Evolutionary conservation across 2,113 vertebrate species (phyloP), one percentile per base, ranked within the genome.

Genomic region (Puffinus mauretanicus): DNA sequence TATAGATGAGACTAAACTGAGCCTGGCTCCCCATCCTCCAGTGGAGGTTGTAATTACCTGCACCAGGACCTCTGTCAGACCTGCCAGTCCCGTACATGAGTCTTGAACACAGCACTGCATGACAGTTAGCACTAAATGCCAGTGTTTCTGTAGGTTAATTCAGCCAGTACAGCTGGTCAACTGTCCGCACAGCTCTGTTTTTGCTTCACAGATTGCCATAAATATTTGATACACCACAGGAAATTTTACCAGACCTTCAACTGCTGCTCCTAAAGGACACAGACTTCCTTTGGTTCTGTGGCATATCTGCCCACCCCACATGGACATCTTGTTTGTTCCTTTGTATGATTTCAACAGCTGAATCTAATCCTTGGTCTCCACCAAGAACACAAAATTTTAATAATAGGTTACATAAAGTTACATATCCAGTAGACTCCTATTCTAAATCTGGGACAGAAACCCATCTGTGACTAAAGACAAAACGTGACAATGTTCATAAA

Each of bases 241-340:
- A 58, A 79, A 58, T 69, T 47, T n/a, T 29, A 47, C 9, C 20
- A 67, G 27, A 55, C 4, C 12, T 67, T 83, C 32, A 62, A 44
- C 5, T 32, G 29, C 15, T 62, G 13, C 13, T 58, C 16, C 25
- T 64, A 36, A 58, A 84, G 13, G 24, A 46, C 3, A 18, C 3
- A 75, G 16, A 13, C 3, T 79, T 90, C 32, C 17, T 55, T 73
- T 52, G 7, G 6, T 54, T 75, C 25, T 79, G 5, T 58, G 26
- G 16, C 6, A 6, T n/a, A 34, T 11, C 40, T 66, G 6, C 9
- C 30, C 66, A 30, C 2, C 1, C 7, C 5, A 22, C 5, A 13
- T 9, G 10, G 5, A 42, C 30, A 25, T 42, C 69, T 84, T 65
- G 7, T 4, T 21, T 65, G 6, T 34, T 73, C 16, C 19, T 82